Evolutionary conservation across 2,888 invertebrate species (phyloP), one percentile per base, ranked within the genome.

Genomic region (Prionchulus punctatus): DNA sequence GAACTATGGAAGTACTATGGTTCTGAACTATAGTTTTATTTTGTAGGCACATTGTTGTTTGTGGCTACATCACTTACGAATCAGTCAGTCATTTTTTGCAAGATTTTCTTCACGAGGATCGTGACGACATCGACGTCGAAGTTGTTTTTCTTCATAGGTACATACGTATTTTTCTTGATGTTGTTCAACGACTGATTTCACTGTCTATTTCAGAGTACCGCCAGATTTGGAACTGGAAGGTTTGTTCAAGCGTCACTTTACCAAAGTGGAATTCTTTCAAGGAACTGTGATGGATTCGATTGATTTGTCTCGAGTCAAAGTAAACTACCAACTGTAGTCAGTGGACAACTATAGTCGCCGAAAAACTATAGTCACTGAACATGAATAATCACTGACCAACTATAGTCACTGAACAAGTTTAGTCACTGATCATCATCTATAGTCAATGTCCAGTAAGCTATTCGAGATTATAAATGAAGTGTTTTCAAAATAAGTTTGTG

Each of bases 231-330:
- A 99, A 81, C 81, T 98, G 81, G 96, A 98, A 81, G 96, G 98
- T 79, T 84, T 99, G 77, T 92, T 99, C 83, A 99, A 99, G 82
- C 84, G 98, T 78, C 98, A 99, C 82, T 99, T 98, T 82, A 99
- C 98, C 72, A 98, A 96, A 76, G 98, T 94, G 80, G 91, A 94
- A 81, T 99, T 98, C 84, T 98, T 98, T 84, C 96, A 96, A 82
- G 98, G 98, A 78, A 92, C 94, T 79, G 98, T 98, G 77, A 99
- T 99, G 98, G 98, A 96, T 81, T 92, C 96, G 75, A 92, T 96
- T 79, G 98, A 99, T 80, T 86, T 99, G 70, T 91, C 94, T 78
- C 82, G 98, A 82, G 96, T 98, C 75, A 96, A 96, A 88, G 75
- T 75, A 61, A 28, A 23, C n/a, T n/a, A n/a, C n/a, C n/a, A n/a